These are phyloP conservation scores for Eulemur albifrons DNA, from an alignment of 2,797 vertebrate genomes.

Conservation along the genomic window DNA sequence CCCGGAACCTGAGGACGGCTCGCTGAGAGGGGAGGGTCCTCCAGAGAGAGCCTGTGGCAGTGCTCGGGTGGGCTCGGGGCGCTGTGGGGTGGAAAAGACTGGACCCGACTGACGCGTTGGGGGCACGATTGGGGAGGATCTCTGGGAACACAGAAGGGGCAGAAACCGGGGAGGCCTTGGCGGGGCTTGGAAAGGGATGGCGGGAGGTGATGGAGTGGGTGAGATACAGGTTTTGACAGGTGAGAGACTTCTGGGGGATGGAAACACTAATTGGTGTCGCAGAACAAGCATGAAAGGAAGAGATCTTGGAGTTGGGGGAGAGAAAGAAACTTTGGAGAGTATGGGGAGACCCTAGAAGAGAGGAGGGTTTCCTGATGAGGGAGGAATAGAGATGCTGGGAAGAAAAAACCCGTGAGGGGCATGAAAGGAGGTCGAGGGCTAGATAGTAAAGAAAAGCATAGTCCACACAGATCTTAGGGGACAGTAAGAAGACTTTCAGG, in stretches of 20 bases:
- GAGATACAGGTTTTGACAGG: background rate
- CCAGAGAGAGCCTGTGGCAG: background rate
- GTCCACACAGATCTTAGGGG: background rate
- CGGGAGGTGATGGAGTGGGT: background rate
- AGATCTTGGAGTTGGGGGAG: background rate
- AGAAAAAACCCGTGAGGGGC: background rate
- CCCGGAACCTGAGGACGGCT: background rate
- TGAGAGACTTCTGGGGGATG: too few relatives aligned
- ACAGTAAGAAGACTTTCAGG: background rate
- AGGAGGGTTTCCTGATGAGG: background rate
- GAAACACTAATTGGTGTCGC: background rate
- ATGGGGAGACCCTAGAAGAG: background rate
- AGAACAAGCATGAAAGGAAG: background rate
- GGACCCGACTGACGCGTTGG: fast-evolving
- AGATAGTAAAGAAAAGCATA: background rate
- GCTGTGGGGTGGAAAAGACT: background rate
- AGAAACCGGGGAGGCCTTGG: background rate
- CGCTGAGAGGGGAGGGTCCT: background rate
- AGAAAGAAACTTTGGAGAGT: too few relatives aligned
- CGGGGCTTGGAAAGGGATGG: background rate
- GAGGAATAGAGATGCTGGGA: background rate
- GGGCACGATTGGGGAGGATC: background rate
- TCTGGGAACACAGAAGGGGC: background rate
- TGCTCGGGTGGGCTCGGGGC: background rate
- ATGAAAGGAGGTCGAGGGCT: background rate